Evolutionary conservation across 2,113 vertebrate genomes (phyloP).

Genomic region (Calonectris borealis): DNA sequence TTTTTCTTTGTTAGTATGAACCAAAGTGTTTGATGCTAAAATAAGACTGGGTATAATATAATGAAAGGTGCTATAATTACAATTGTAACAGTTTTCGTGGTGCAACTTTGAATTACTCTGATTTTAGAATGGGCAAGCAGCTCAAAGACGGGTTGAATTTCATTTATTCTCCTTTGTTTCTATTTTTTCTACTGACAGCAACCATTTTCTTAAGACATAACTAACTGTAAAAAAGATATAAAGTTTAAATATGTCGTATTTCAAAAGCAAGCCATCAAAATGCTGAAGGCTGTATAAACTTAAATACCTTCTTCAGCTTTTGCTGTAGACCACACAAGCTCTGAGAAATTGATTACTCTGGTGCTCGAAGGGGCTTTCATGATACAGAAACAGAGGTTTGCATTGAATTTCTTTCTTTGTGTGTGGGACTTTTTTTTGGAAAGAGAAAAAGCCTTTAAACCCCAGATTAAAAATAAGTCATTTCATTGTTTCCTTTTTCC

Average conservation of each 20-base stretch:
- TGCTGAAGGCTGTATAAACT: slow-evolving; percentile 51
- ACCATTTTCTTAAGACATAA: slow-evolving; percentile 22
- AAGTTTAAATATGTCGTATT: slow-evolving; percentile 23
- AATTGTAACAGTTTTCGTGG: neutral
- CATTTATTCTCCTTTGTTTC: neutral
- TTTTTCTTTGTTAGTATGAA: neutral
- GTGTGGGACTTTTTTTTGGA: neutral
- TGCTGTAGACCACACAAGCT: slow-evolving; percentile 54
- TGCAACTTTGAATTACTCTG: neutral
- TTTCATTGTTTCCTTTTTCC: slow-evolving; percentile 38
- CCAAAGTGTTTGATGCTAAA: neutral
- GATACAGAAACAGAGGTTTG: slow-evolving; percentile 53
- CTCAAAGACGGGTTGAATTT: neutral
- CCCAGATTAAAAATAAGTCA: slow-evolving; percentile 60
- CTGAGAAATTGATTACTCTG: slow-evolving; percentile 41
- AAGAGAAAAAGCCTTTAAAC: slow-evolving; percentile 48
- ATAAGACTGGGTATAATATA: neutral
- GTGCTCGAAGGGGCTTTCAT: slow-evolving; percentile 36
- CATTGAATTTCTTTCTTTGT: slow-evolving; percentile 52
- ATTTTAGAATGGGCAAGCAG: neutral
- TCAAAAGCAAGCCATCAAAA: slow-evolving; percentile 43
- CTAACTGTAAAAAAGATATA: neutral
- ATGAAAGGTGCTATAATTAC: neutral
- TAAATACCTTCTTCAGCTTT: slow-evolving; percentile 51
- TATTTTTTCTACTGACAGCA: neutral